Conservation (phyloP, 2,797 vertebrate genomes). For the Arremon aurantiirostris region DNA sequence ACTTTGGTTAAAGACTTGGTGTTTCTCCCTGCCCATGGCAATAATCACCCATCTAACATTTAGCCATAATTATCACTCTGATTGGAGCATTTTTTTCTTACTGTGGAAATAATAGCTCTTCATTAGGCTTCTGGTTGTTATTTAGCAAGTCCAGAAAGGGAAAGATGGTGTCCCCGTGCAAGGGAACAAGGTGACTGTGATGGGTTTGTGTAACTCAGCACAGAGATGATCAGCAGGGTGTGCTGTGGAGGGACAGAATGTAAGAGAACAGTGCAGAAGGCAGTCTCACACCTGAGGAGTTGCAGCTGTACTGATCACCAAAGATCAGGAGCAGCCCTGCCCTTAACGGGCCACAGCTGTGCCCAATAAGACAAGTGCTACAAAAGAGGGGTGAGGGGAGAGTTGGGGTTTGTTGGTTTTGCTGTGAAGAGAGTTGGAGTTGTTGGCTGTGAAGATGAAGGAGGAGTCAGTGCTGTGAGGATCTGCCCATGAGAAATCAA, state of each 20-base stretch:
- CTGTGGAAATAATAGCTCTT: neutral
- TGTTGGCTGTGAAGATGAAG: too few species aligned
- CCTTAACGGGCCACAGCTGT: too few species aligned
- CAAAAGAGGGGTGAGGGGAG: too few species aligned
- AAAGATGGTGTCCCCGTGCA: neutral
- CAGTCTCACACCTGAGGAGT: too few species aligned
- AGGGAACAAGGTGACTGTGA: neutral
- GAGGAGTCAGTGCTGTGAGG: too few species aligned
- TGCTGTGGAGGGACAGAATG: too few species aligned
- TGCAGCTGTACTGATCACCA: too few species aligned
- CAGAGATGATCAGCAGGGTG: neutral
- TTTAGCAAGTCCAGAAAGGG: neutral
- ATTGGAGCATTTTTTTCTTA: neutral
- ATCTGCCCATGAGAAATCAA: too few species aligned
- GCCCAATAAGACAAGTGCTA: accelerated
- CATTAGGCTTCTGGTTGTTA: neutral
- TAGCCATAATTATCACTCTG: neutral
- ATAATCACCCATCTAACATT: neutral
- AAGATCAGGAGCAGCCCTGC: too few species aligned
- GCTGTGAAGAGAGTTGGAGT: too few species aligned
- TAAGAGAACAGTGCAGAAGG: too few species aligned
- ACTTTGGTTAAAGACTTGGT: neutral
- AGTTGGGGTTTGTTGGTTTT: too few species aligned
- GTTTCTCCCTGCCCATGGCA: neutral
- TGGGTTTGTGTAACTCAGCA: neutral